phyloP scores from a whole-genome alignment of 2,797 vertebrate genomes.

The Cossypha dichroa region DNA sequence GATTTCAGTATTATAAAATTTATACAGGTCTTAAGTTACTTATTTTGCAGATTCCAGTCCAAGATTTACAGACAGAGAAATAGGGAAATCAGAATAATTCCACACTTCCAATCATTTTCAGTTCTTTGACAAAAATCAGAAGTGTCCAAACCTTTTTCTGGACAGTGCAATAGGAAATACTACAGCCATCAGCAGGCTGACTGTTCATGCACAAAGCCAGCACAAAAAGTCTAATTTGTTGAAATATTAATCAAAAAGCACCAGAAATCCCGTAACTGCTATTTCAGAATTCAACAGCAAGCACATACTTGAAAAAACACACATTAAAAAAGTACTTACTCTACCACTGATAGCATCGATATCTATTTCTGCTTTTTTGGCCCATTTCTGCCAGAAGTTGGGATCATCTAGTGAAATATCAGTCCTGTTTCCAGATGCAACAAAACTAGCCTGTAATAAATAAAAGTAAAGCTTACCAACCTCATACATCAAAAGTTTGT shows the following conservation, averaged over 20 bases:
- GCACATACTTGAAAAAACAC: neutral
- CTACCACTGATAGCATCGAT: conserved; percentile 91
- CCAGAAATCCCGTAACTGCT: neutral
- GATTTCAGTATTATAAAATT: neutral
- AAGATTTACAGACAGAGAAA: neutral
- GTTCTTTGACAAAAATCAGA: neutral
- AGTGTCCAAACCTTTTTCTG: neutral
- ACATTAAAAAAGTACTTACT: conserved; percentile 81
- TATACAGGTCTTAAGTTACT: neutral
- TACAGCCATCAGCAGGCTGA: neutral
- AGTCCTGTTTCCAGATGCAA: conserved; percentile 96
- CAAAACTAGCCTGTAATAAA: conserved; percentile 93
- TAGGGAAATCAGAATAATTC: neutral
- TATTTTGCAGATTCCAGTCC: neutral
- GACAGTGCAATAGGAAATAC: neutral
- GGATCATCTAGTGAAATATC: conserved; percentile 98
- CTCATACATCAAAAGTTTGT: neutral
- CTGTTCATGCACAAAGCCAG: neutral
- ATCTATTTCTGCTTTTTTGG: conserved; percentile 97
- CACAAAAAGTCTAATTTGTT: neutral
- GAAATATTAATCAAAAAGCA: neutral
- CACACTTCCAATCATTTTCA: neutral
- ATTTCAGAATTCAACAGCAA: neutral
- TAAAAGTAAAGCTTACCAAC: neutral
- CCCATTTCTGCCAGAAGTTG: conserved; percentile 99